phyloP scores from a whole-genome alignment of 2,113 vertebrate species.

The Propithecus coquereli region DNA sequence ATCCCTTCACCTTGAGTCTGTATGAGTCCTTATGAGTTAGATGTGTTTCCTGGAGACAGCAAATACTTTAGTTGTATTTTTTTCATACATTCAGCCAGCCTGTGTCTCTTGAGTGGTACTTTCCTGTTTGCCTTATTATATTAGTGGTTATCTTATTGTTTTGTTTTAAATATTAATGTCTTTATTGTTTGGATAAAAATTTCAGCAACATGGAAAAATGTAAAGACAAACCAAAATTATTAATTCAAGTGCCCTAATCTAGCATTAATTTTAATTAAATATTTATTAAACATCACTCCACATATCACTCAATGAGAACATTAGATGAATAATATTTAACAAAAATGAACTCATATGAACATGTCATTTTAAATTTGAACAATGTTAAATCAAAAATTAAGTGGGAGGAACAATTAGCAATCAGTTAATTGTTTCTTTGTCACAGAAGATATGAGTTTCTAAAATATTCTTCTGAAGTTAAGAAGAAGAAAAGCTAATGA shows the following conservation, averaged over 20 bases:
- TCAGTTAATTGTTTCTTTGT: background rate
- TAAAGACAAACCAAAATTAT: background rate
- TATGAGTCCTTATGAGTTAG: too few relatives aligned
- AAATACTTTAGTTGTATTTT: too few relatives aligned
- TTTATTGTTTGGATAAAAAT: background rate
- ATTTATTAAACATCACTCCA: background rate
- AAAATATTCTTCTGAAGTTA: conserved; percentile 33
- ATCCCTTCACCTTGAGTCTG: too few relatives aligned
- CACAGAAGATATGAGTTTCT: background rate
- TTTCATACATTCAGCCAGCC: too few relatives aligned
- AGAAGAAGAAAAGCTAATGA: background rate
- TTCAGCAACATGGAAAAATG: background rate
- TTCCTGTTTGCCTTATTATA: background rate
- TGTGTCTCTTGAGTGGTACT: too few relatives aligned
- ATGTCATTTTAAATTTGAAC: conserved; percentile 38
- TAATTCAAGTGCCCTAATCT: background rate
- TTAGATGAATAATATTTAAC: background rate
- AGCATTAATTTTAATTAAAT: background rate
- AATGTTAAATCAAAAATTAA: conserved; percentile 30
- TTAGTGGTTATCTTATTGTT: background rate
- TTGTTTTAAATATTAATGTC: background rate
- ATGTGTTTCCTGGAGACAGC: too few relatives aligned
- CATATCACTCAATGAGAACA: background rate
- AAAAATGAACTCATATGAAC: background rate
- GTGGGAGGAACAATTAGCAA: background rate